Evolutionary conservation across 2,888 invertebrate genomes (phyloP).

Genomic region (Tridacna gigas): DNA sequence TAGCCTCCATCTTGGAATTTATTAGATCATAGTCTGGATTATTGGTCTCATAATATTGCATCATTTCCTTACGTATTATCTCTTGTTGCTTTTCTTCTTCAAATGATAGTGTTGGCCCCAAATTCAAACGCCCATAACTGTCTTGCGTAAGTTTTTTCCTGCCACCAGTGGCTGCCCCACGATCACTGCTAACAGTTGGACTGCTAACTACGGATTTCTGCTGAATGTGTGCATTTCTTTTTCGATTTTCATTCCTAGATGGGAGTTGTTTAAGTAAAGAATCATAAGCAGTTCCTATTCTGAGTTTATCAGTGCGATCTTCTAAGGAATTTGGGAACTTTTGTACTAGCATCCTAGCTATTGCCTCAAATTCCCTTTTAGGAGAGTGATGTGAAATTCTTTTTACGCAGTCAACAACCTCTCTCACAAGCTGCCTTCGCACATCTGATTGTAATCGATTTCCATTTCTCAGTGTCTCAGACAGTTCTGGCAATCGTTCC

Average conservation of each 20-base stretch:
- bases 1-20: background rate
- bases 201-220: background rate
- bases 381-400: background rate
- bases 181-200: too few species aligned
- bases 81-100: background rate
- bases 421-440: background rate
- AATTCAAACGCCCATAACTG: slow-evolving; percentile 1
- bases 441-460: too few species aligned
- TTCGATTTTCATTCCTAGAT: background rate
- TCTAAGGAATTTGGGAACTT: background rate
- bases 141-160: background rate
- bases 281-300: background rate
- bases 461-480: too few species aligned
- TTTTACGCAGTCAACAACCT: background rate
- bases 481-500: too few species aligned
- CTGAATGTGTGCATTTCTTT: background rate
- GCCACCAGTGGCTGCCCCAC: background rate
- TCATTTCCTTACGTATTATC: background rate
- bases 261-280: background rate
- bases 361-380: background rate
- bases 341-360: background rate
- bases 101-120: background rate
- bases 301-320: background rate
- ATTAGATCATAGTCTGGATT: background rate
- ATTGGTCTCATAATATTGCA: background rate